Base-by-base conservation (phyloP, 1,140 invertebrate species). In the Meloidogyne floridensis region DNA sequence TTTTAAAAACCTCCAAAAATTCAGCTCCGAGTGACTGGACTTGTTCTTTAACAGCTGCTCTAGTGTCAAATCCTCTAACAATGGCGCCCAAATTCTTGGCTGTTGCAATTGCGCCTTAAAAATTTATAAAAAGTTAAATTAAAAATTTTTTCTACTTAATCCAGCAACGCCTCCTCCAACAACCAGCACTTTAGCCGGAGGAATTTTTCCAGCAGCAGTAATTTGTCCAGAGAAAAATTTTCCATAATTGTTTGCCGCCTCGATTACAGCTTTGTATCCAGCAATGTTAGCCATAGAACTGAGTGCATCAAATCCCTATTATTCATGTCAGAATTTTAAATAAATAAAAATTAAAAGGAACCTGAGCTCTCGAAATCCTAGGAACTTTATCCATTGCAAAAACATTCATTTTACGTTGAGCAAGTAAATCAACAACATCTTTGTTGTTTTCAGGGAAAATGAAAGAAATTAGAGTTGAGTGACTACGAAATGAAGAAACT, bases 221-320 rank as follows among this genome's bases (percentile, higher is more conserved):
- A 91, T 91, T 77, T 89, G 87, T 90, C 94, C 95, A 75, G 94
- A 93, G 90, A 96, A 95, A 91, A 96, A 96, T 84, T 94, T 91
- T 43, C 94, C 94, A 91, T 95, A 96, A 88, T 95, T 92, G 87
- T 95, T 95, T 7, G 95, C 94, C 18, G 95, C 95, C 91, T 96
- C 95, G 32, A 96, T 92, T 18, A 96, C 95, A 7, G 95, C 94
- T 84, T 95, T 93, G 89, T 96, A 96, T 8, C 95, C 95, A 79
- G 95, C 93, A 84, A 96, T 94, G 89, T 96, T 96, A 0, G 95
- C 95, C 95, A 96, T 96, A 3, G 95, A 96, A 89, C 94, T 95
- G 1, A 96, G 92, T 5, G 94, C 95, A 91, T 96, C 95, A 91
- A 95, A 95, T 32, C 87, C 86, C 78, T 88, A 86, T 71, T 95